Percentiles rank a stretch among this genome's conserved stretches.
Evolutionary conservation across 2,113 vertebrate species (phyloP).

Genomic region (Arothron firmamentum): DNA sequence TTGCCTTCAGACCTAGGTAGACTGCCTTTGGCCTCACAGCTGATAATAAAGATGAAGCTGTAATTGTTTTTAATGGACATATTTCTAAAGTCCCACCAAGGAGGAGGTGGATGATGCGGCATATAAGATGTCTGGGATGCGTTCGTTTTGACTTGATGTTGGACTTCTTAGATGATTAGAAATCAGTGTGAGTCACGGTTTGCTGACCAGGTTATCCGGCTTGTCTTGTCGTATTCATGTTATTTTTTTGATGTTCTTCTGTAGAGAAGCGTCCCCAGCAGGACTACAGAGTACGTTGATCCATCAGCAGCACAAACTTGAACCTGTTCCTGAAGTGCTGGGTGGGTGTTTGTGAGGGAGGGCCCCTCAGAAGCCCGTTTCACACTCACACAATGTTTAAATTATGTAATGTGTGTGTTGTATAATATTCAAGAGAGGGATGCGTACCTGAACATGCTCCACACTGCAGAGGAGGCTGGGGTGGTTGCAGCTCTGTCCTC

Average conservation of each 20-base stretch:
- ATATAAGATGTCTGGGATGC: slow-evolving; percentile 1
- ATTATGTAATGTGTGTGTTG: slow-evolving; percentile 56
- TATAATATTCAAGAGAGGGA: slow-evolving; percentile 31
- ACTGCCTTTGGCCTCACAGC: too few species aligned
- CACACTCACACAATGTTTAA: slow-evolving; percentile 41
- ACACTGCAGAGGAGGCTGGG: slow-evolving; percentile 2
- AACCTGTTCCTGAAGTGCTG: slow-evolving; percentile 32
- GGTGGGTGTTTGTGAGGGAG: slow-evolving; percentile 54
- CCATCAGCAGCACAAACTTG: neutral
- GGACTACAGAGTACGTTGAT: too few species aligned
- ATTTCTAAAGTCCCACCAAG: neutral
- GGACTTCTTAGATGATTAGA: too few species aligned
- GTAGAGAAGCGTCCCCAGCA: neutral
- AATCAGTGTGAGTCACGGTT: too few species aligned
- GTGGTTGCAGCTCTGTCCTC: slow-evolving; percentile 30
- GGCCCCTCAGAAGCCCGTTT: slow-evolving; percentile 37
- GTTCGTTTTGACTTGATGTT: neutral
- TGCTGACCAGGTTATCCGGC: too few species aligned
- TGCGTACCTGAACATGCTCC: slow-evolving; percentile 15
- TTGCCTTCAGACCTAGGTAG: neutral
- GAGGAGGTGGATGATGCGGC: slow-evolving; percentile 13
- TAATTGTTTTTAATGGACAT: too few species aligned
- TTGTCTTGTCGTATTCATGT: too few species aligned
- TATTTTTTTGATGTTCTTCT: too few species aligned
- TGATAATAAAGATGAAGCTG: too few species aligned